Evolutionary conservation across 2,797 vertebrate species (phyloP), one percentile per base, ranked within the genome.

Genomic region (Denticeps clupeoides): DNA sequence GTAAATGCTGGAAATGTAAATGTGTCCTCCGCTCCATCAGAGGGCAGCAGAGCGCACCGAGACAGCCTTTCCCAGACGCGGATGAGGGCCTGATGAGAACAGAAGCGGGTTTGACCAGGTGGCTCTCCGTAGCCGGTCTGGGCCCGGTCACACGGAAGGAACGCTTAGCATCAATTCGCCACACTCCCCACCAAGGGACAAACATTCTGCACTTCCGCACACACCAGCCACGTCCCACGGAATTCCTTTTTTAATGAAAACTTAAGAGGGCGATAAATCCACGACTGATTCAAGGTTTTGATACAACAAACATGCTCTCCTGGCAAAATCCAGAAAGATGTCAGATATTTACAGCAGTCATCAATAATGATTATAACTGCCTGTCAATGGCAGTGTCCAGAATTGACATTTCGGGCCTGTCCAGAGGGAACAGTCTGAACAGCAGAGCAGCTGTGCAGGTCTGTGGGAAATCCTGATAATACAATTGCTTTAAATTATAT

Each of bases 91-190:
- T n/a, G 31, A 28, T 31, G 28, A 19, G 16, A 33, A 33, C 33
- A 37, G 33, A 15, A 16, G 16, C 15, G 18, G 33, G 33, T 18
- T 33, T 37, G 15, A 9, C 16, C 9, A 16, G 33, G 16, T 24
- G 33, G 44, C 7, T 24, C 19, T 43, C 58, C 23, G 16, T 58
- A 53, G 44, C 26, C 9, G 10, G 12, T 40, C 6, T 18, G 11
- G 54, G 12, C 21, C 11, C 50, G n/a, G 47, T 55, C 43, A 47
- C 45, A 55, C 56, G 47, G 23, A 42, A 35, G 19, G 23, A 26
- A 28, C 60, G 54, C 56, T 45, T 8, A 35, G 65, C 56, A 65
- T 62, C 41, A 60, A 73, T 75, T 78, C 47, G 66, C 49, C 55
- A 70, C 61, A 52, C 48, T 25, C 53, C 56, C 7, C 56, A n/a